Base-by-base conservation (phyloP, 1,140 invertebrate genomes). In the Pseudomyrmex flavicornis region DNA sequence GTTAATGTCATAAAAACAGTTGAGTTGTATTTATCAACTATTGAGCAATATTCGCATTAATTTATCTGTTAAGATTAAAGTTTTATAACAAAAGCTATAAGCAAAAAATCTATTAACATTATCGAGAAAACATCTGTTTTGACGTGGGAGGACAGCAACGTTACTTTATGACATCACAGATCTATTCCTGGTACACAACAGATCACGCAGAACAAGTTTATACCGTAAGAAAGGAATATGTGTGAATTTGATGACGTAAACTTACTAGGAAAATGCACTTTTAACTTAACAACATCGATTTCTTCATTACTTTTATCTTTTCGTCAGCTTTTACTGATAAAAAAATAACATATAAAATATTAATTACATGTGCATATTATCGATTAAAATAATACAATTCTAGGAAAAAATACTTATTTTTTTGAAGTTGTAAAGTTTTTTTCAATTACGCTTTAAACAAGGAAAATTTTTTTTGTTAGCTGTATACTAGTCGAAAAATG, bases 101-200 rank as follows among this genome's bases (percentile, higher is more conserved):
- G 13, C 3, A 26, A 15, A n/a, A 76, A 66, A 46, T 76, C 26
- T 61, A 76, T 66, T 44, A 76, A 76, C 48, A n/a, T 66, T 76
- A 76, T 66, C 48, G 48, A 22, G 13, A 20, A 76, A 66, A 13
- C 15, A 58, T 44, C 15, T 65, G 61, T 65, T 52, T 44, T 22
- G 3, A 66, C 22, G 12, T 66, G 46, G 54, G 35, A 66, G 50
- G 44, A 54, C 10, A 15, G 66, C 15, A 65, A 50, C 15, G 10
- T 65, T 66, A 66, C 17, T 66, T 46, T 76, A 46, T n/a, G 59
- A 66, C 50, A 66, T 44, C 48, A 65, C 22, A 66, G 48, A 65
- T 66, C 62, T 77, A 77, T 77, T 77, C 48, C 13, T 56, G 48
- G 62, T 65, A 8, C 15, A 22, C 13, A 20, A 77, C 22, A 77